Evolutionary conservation across 1,140 invertebrate genomes (phyloP), one percentile per base, ranked within the genome.

Genomic region (Ectropis grisescens): DNA sequence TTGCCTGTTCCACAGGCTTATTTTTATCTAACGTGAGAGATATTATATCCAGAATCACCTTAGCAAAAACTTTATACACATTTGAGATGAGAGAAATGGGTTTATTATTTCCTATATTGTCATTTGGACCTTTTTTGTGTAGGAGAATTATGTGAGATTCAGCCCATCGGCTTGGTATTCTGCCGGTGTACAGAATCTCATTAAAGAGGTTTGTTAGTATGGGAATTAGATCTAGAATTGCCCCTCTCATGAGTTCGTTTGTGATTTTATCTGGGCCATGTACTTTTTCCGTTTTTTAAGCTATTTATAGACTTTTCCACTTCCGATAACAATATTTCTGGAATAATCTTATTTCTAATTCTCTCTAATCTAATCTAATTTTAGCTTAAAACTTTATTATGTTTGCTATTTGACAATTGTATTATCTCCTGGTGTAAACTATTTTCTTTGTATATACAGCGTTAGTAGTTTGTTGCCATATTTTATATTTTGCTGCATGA

Each of bases 401-500:
- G n/a, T n/a, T n/a, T n/a, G n/a, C n/a, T n/a, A n/a, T n/a, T n/a
- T n/a, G n/a, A n/a, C n/a, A n/a, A n/a, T n/a, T n/a, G n/a, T n/a
- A n/a, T n/a, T n/a, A n/a, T n/a, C n/a, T n/a, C n/a, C n/a, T n/a
- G n/a, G n/a, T n/a, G n/a, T n/a, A n/a, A n/a, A n/a, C n/a, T n/a
- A n/a, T n/a, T n/a, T n/a, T n/a, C n/a, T n/a, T n/a, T n/a, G n/a
- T n/a, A n/a, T n/a, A n/a, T n/a, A n/a, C 23, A 3, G 34, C 39
- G 33, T 30, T 47, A 47, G 24, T 41, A 47, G 24, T 47, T 28
- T 1, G 44, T 47, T 15, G 44, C 44, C 38, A 37, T 8, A 31
- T 37, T 37, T 5, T 41, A 30, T 32, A 31, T 31, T 22, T 0
- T 11, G 2, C 10, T 7, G n/a, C 29, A 16, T 6, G 26, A 34